Evolutionary conservation across 2,797 vertebrate species (phyloP).

Genomic region (Sebastiscus albofasciatus): DNA sequence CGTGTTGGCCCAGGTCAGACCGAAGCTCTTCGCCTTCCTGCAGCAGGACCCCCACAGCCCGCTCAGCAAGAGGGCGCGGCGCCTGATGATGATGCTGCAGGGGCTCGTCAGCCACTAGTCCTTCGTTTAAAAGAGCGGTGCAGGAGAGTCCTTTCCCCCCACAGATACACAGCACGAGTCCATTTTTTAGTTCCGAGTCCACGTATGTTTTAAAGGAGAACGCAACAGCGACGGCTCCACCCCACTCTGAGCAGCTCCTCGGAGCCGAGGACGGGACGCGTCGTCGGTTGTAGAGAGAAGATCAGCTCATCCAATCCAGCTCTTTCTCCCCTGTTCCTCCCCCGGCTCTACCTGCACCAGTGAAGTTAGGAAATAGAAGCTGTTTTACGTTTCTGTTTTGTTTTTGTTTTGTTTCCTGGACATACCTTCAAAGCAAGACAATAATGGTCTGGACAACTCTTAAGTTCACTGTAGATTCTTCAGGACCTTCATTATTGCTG

Average conservation of each 20-base stretch:
- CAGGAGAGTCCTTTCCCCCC: background rate
- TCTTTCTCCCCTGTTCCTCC: background rate
- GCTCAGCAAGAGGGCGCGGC: slow-evolving; percentile 89
- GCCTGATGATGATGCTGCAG: slow-evolving; percentile 97
- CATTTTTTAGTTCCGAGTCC: background rate
- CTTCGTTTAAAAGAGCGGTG: background rate
- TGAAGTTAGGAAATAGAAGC: slow-evolving; percentile 15
- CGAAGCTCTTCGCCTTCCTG: slow-evolving; percentile 93
- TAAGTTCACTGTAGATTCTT: slow-evolving; percentile 32
- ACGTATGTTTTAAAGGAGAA: slow-evolving; percentile 9
- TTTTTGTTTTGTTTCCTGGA: background rate
- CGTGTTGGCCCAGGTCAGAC: slow-evolving; percentile 92
- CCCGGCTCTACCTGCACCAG: background rate
- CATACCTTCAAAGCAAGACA: slow-evolving; percentile 12
- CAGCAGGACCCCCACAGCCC: slow-evolving; percentile 92
- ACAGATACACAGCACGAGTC: background rate
- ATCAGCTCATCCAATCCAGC: background rate
- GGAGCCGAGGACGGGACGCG: background rate
- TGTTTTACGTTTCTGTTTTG: slow-evolving; percentile 3
- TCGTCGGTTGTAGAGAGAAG: background rate
- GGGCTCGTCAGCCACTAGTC: slow-evolving; percentile 89
- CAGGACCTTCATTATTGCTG: slow-evolving; percentile 27
- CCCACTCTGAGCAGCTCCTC: background rate
- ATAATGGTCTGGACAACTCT: slow-evolving; percentile 3
- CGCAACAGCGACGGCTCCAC: background rate